Conservation (phyloP, 2,113 vertebrate genomes). For the Irena cyanogastra region DNA sequence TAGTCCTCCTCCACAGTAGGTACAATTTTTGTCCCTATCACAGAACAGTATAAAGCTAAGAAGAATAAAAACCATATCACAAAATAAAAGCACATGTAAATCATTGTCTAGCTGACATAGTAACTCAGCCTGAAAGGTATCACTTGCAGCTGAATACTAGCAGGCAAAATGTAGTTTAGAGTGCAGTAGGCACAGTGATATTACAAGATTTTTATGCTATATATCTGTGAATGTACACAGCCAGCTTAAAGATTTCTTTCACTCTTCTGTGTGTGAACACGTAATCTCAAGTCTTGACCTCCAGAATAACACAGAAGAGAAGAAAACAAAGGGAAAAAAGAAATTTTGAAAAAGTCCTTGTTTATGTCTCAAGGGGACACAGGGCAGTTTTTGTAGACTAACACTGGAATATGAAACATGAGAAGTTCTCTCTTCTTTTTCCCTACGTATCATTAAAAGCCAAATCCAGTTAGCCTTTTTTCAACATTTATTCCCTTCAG, state of each 20-base stretch:
- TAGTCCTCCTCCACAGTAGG: neutral
- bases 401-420: neutral
- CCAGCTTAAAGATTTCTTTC: neutral
- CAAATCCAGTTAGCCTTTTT: neutral
- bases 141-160: neutral
- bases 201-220: neutral
- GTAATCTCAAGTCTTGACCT: neutral
- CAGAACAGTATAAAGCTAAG: neutral
- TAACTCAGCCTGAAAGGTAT: neutral
- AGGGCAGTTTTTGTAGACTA: neutral
- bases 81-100: neutral
- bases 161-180: neutral
- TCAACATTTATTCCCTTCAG: neutral
- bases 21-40: neutral
- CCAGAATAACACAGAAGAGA: neutral
- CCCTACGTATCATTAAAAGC: neutral
- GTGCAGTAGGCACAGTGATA: neutral
- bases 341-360: neutral
- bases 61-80: neutral
- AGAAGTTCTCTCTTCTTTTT: neutral
- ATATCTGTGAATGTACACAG: neutral
- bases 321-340: neutral
- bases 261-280: neutral
- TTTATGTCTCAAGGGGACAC: neutral
- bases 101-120: neutral